phyloP scores from a whole-genome alignment of 1,140 invertebrate species.

The Ephestia elutella region DNA sequence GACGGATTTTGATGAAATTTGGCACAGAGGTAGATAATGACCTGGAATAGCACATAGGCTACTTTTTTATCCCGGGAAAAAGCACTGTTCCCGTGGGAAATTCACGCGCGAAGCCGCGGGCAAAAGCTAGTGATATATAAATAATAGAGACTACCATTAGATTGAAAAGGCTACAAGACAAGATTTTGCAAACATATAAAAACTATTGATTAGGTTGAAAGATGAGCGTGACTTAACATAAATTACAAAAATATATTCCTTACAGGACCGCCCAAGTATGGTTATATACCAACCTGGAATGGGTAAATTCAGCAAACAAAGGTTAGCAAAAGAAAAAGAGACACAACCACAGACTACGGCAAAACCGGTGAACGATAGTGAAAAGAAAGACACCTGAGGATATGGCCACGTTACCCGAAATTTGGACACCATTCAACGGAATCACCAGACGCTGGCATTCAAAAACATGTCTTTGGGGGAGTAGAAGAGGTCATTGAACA shows the following conservation, averaged over 20 bases:
- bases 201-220: no score
- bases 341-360: slow-evolving; percentile 24
- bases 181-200: no score
- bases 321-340: slow-evolving; percentile 77
- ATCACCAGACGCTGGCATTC: slow-evolving; percentile 61
- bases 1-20: no score
- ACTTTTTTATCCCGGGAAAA: no score
- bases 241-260: neutral
- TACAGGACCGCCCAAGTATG: slow-evolving; percentile 81
- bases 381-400: slow-evolving; percentile 68
- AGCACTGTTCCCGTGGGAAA: no score
- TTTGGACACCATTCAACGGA: slow-evolving; percentile 68
- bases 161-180: no score
- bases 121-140: no score
- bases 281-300: slow-evolving; percentile 84
- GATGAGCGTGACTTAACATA: no score
- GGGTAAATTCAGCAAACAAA: slow-evolving; percentile 81
- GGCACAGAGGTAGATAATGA: no score
- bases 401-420: slow-evolving; percentile 33
- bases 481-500: slow-evolving; percentile 51
- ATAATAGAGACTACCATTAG: no score
- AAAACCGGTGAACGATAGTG: slow-evolving; percentile 54
- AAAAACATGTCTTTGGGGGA: slow-evolving; percentile 42
- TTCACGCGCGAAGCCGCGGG: no score
- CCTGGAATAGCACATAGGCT: no score